Base-by-base conservation (phyloP, 2,888 invertebrate species). In the Nemoura dubitans region DNA sequence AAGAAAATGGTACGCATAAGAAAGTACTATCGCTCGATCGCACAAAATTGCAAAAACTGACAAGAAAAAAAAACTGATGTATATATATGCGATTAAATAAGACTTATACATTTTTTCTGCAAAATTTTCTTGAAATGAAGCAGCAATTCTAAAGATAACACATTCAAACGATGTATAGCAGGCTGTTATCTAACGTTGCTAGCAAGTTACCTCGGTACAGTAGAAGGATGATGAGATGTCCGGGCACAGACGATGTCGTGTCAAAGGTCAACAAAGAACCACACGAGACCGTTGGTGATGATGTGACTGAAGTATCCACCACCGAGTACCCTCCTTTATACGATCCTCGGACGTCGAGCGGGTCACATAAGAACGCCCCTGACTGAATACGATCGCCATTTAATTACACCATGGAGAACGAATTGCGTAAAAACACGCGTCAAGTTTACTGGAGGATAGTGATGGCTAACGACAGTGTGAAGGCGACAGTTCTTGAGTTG, bases 291-390 rank as follows among this genome's bases (percentile, higher is more conserved):
- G 59, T 7, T 21, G 59, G 59, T 59, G 59, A 21, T 16, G 59
- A 59, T 59, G 59, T 59, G 59, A 59, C 59, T 59, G 59, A 59
- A 36, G 16, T 21, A 14, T 59, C 59, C 59, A 59, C 59, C 14
- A 21, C 59, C 59, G 21, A 59, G 16, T 59, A 59, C 59, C 14
- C 59, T 10, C 59, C 14, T 59, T 59, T 59, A 59, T 59, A 59
- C 59, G 10, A 59, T 59, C 10, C 59, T 10, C 21, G 21, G 59
- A 3, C 59, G 59, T 59, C 21, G 59, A 59, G 59, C 59, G 59
- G 10, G 59, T 59, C 59, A 59, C 59, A 59, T 59, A 59, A 59
- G 59, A 59, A 59, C 59, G 59, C 59, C 59, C 59, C 59, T 36
- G 59, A 59, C 14, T 59, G 21, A 2, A 59, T 3, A 10, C 36